Base-by-base conservation (phyloP, 2,888 invertebrate genomes). In the Pachycephus smyrnensis region DNA sequence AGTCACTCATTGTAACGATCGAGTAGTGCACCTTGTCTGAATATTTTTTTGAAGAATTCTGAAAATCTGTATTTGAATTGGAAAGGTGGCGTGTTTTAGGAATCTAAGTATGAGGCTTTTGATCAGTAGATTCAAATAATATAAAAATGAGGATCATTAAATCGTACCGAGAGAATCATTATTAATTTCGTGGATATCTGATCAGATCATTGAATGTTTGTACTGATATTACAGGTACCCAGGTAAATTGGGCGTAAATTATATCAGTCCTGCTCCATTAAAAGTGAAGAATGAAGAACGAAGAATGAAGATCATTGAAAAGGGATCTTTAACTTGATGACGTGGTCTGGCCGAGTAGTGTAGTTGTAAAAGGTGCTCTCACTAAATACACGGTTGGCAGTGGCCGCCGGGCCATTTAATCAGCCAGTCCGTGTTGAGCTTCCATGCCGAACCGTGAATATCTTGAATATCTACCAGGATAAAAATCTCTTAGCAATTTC, bases 401-500 rank as follows among this genome's bases (percentile, higher is more conserved):
- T 84, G 84, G 83, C 83, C 84, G 80, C 80, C 84, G 84, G 86
- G 80, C 82, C 85, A 83, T 85, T 88, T 87, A 88, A 88, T 88
- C 88, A 85, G 81, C 75, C 69, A 73, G 77, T 71, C 69, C 55
- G 69, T 69, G 69, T 4, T 77, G 74, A 33, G 71, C 75, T 33
- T 33, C 31, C 86, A 89, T 85, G 87, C 86, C 85, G 86, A 88
- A 89, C 86, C 89, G 88, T 89, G 89, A 90, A 90, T 90, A 91
- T 91, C 83, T 80, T 79, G 84, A 80, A 85, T 88, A 89, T 90
- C 90, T 88, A 76, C 75, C 78, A 76, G 81, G 91, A 91, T 91
- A 89, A 88, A 89, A 86, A 91, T 91, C 89, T 85, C 85, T 86
- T 84, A 85, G 87, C 85, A 91, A 90, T 91, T 90, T 90, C 82